Evolutionary conservation across 2,888 invertebrate genomes (phyloP).

Genomic region (Mechanitis messenoides): DNA sequence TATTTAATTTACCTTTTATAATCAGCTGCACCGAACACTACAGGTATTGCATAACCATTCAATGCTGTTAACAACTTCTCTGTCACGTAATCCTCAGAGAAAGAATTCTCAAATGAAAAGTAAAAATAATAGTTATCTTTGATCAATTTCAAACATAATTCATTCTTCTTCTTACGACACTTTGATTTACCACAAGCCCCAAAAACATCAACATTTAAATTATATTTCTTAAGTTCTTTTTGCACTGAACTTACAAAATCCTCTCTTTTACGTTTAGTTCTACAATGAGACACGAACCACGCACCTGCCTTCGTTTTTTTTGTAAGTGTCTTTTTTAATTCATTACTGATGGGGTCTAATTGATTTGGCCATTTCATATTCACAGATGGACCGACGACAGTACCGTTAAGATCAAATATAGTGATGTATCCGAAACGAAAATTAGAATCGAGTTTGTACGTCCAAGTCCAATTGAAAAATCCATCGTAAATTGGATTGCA

Average conservation of each 20-base stretch:
- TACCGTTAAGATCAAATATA: constrained; percentile 37
- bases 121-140: constrained; percentile 49
- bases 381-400: constrained; percentile 28
- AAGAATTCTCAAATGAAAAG: constrained; percentile 42
- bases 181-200: constrained; percentile 33
- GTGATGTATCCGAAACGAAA: constrained; percentile 45
- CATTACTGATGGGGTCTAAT: constrained; percentile 26
- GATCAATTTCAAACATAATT: constrained; percentile 35
- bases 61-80: constrained; percentile 51
- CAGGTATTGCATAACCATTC: constrained; percentile 76
- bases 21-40: constrained; percentile 79
- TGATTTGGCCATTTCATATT: constrained; percentile 30
- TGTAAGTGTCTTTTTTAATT: constrained; percentile 25
- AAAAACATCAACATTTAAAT: constrained; percentile 33
- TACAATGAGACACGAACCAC: constrained; percentile 38
- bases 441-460: constrained; percentile 52
- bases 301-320: constrained; percentile 36
- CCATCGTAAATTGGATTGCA: constrained; percentile 37
- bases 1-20: constrained; percentile 60
- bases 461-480: constrained; percentile 60
- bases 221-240: constrained; percentile 25
- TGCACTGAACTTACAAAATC: constrained; percentile 24
- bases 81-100: constrained; percentile 46
- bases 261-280: constrained; percentile 26
- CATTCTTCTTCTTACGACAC: constrained; percentile 25